A percentile compares a stretch with the other conserved stretches of the same genome.
These are phyloP conservation scores for Catamblyrhynchus diadema DNA, from an alignment of 2,797 vertebrate genomes.

Conservation along the genomic window DNA sequence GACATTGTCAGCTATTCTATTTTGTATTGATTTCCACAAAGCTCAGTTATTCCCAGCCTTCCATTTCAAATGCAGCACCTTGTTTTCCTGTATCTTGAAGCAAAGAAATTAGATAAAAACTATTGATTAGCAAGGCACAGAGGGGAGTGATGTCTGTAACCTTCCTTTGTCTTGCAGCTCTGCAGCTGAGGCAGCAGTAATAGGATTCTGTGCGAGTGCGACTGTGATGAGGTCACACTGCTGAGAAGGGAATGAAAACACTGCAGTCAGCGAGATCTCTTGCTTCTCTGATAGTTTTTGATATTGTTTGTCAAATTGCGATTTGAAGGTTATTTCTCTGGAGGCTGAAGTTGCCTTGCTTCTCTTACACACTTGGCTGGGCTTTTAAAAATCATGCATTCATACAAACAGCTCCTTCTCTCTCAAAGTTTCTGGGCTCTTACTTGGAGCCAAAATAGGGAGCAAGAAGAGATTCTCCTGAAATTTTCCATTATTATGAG, in stretches of 20 bases:
- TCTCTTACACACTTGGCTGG: conserved; percentile 8
- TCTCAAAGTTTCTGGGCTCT: background rate
- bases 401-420: background rate
- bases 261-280: conserved; percentile 34
- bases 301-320: conserved; percentile 43
- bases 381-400: background rate
- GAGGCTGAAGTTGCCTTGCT: conserved; percentile 25
- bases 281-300: conserved; percentile 54
- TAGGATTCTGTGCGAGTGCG: conserved; percentile 50
- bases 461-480: background rate
- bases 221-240: conserved; percentile 56
- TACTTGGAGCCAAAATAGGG: background rate
- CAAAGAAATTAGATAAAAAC: conserved; percentile 64
- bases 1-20: conserved; percentile 50
- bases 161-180: conserved; percentile 58
- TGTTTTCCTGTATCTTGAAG: conserved; percentile 48
- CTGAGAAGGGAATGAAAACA: conserved; percentile 42
- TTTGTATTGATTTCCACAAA: conserved; percentile 44
- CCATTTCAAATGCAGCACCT: conserved; percentile 46
- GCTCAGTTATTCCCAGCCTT: conserved; percentile 35
- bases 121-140: conserved; percentile 39
- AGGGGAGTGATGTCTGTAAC: conserved; percentile 41
- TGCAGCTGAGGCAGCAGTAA: conserved; percentile 60
- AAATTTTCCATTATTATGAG: background rate
- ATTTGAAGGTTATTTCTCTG: conserved; percentile 68